Evolutionary conservation across 2,888 invertebrate species (phyloP), one percentile per base, ranked within the genome.

Genomic region (Lysandra bellargus): DNA sequence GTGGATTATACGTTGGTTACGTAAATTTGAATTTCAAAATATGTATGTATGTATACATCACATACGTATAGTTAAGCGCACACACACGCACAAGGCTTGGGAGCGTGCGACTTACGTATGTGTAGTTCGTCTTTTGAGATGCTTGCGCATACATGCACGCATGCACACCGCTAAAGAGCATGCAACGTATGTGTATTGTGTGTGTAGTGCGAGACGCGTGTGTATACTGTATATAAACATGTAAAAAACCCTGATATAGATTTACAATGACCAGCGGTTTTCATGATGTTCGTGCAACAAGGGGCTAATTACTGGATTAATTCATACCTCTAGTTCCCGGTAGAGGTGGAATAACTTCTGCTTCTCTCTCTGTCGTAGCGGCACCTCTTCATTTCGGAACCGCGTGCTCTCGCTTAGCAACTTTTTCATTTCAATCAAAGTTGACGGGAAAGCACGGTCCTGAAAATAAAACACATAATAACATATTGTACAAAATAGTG

Each of bases 371-470:
- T 98, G 97, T 83, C 98, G 95, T 17, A 98, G 97, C 81, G 99
- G 98, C 83, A 99, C 96, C 92, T 99, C 99, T 88, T 99, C 99
- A 87, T 97, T 97, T 88, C 98, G 97, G 96, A 99, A 99, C 87
- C 98, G 96, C 89, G 97, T 97, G 87, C 98, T 97, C 94, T 99
- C 99, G 83, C 97, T 96, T 81, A 98, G 96, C 87, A 99, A 95
- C 93, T 98, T 98, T 95, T 98, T 98, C 97, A 99, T 97, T 93
- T 99, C 99, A 87, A 98, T 98, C 86, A 99, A 95, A 83, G 98
- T 98, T 84, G 97, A 96, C 84, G 99, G 98, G 95, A 98, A 99
- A 88, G 97, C 97, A 88, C 98, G 97, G 90, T 98, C 98, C 94
- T 97, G 96, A n/a, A 74, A 78, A 72, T 1, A 61, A 14, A 64